These are phyloP conservation scores for Alentia gelatinosa DNA, from an alignment of 2,888 invertebrate genomes.

Conservation along the genomic window DNA sequence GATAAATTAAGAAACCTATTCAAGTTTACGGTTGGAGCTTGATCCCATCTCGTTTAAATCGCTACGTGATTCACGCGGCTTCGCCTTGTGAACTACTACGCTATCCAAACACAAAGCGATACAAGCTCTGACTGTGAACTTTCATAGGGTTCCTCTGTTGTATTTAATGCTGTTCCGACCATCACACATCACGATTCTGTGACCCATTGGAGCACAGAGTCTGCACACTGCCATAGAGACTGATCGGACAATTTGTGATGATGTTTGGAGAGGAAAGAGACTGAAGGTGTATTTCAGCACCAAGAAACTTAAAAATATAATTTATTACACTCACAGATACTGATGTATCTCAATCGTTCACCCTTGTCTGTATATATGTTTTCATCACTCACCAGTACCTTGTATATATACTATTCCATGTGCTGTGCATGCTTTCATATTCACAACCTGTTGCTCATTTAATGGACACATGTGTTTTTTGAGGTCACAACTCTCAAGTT, in stretches of 20 bases:
- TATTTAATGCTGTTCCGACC: no score
- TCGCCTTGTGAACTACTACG: no score
- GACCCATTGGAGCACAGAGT: not conserved
- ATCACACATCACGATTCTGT: no score
- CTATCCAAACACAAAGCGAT: no score
- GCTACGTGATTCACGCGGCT: no score
- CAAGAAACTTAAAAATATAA: no score
- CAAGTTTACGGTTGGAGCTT: no score
- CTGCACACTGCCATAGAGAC: conserved; percentile 15
- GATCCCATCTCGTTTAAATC: no score
- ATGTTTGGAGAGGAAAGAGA: not conserved
- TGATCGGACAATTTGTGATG: not conserved
- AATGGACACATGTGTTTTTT: not conserved
- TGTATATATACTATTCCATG: conserved; percentile 6
- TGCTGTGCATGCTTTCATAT: not conserved
- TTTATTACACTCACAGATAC: not conserved
- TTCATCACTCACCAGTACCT: not conserved
- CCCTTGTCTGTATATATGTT: not conserved
- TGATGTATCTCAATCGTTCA: not conserved
- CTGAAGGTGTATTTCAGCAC: no score
- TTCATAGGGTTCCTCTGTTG: no score
- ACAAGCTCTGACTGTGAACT: no score
- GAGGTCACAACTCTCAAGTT: not conserved
- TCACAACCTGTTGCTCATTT: not conserved
- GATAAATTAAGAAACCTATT: no score